These are phyloP conservation scores for Hiodon tergisus DNA, from an alignment of 2,113 vertebrate species.

Conservation along the genomic window DNA sequence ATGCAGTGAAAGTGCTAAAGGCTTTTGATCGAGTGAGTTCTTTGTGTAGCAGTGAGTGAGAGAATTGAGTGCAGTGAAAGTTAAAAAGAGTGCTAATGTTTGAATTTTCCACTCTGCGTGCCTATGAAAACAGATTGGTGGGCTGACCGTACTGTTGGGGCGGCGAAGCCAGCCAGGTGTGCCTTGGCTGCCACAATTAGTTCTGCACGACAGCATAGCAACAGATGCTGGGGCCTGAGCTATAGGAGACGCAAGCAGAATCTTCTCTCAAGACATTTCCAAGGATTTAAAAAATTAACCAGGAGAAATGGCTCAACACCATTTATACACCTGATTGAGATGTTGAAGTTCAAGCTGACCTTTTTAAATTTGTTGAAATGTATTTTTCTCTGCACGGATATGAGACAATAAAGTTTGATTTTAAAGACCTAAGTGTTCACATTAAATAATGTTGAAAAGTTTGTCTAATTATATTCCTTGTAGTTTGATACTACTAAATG, in stretches of 20 bases:
- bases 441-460: too few relatives aligned
- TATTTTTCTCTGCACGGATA: too few relatives aligned
- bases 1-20: too few relatives aligned
- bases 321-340: too few relatives aligned
- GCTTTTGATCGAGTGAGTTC: not conserved
- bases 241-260: not conserved
- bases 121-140: not conserved
- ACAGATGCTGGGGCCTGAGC: constrained; percentile 6
- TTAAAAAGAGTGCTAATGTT: not conserved
- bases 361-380: too few relatives aligned
- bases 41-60: not conserved
- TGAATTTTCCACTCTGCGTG: not conserved
- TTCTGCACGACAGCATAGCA: not conserved
- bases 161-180: constrained; percentile 15
- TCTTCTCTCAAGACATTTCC: not conserved
- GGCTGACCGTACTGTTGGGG: not conserved
- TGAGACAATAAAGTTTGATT: too few relatives aligned
- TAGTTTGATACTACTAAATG: too few relatives aligned
- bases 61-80: not conserved
- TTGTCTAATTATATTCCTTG: too few relatives aligned
- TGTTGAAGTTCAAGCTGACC: too few relatives aligned
- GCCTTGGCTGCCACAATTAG: not conserved
- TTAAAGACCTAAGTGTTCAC: too few relatives aligned
- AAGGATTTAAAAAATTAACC: not conserved
- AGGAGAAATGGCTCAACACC: not conserved